Evolutionary conservation across 2,113 vertebrate species (phyloP), one percentile per base, ranked within the genome.

Genomic region (Mixornis gularis): DNA sequence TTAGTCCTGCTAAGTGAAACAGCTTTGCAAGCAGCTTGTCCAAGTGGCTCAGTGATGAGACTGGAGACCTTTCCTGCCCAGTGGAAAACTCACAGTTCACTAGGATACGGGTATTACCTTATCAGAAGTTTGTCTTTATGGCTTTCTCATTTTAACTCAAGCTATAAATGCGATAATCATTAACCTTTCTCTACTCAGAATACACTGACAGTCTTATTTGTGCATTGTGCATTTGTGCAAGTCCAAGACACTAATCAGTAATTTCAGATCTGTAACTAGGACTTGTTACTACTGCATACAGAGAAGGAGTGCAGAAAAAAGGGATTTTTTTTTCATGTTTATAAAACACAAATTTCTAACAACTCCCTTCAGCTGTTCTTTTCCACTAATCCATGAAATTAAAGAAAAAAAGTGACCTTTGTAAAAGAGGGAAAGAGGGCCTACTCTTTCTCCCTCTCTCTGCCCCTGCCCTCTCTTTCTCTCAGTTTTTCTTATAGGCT

Each of bases 91-190:
- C 49, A 26, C 51, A 63, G 64, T 44, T 93, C 63, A 53, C 44
- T 44, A 58, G 62, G 52, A 64, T 87, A 60, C 79, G 52, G 49
- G 27, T 36, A 90, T 66, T 70, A 59, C 44, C 83, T 97, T 95
- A 95, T 91, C 91, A 85, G 72, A 89, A 49, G 55, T 92, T 90
- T 93, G 69, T 59, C 70, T 97, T 95, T 95, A 93, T 89, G 80
- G 66, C 80, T 91, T 94, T 96, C 51, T 95, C 73, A 81, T 91
- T 96, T 95, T 91, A 96, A 92, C 77, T 71, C 20, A 58, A 71
- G 93, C 80, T 85, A 88, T 96, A 97, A 97, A 96, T 72, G 85
- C 73, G 55, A 43, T 69, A 96, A 95, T 91, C 77, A 92, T 97
- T 95, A 96, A 95, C 48, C 10, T 96, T 92, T 92, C 66, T 66